Percentiles rank a stretch among this genome's conserved stretches.
Evolutionary conservation across 2,888 invertebrate genomes (phyloP).

Genomic region (Mellilla xanthometata): DNA sequence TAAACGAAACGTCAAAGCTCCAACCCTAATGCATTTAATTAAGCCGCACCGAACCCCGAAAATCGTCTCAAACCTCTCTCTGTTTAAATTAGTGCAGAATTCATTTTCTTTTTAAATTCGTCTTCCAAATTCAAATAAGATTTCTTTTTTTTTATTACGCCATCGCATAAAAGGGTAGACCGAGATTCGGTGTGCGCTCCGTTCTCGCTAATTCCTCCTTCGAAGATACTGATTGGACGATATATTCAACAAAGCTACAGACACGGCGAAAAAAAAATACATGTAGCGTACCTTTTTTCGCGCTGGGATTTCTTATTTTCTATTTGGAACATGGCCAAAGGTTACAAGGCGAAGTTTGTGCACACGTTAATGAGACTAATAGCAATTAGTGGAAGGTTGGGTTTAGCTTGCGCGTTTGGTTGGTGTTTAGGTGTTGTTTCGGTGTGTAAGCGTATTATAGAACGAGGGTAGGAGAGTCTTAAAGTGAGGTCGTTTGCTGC

Average conservation of each 20-base stretch:
- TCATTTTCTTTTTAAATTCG: slow-evolving; percentile 79
- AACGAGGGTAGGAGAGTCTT: slow-evolving; percentile 73
- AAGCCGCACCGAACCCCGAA: slow-evolving; percentile 67
- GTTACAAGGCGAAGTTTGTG: slow-evolving; percentile 48
- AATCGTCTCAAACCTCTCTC: slow-evolving; percentile 69
- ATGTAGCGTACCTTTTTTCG: slow-evolving; percentile 73
- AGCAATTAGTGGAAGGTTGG: slow-evolving; percentile 70
- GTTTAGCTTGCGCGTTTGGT: slow-evolving; percentile 58
- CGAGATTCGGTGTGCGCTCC: slow-evolving; percentile 57
- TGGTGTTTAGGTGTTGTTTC: slow-evolving; percentile 63
- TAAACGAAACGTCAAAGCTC: slow-evolving; percentile 47
- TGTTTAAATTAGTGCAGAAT: slow-evolving; percentile 77
- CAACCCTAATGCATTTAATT: slow-evolving; percentile 72
- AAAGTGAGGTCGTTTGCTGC: slow-evolving; percentile 79
- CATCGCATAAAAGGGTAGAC: slow-evolving; percentile 75
- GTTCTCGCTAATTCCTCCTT: slow-evolving; percentile 74
- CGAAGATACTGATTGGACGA: slow-evolving; percentile 79
- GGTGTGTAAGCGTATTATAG: slow-evolving; percentile 69
- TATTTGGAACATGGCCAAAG: slow-evolving; percentile 51
- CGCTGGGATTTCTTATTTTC: slow-evolving; percentile 69
- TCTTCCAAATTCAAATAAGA: slow-evolving; percentile 80
- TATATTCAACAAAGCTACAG: slow-evolving; percentile 80
- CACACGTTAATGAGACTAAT: slow-evolving; percentile 70
- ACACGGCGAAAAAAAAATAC: slow-evolving; percentile 73
- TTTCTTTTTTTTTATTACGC: slow-evolving; percentile 72